These are phyloP conservation scores for Phrynocephalus guinanensis DNA, from an alignment of 2,797 vertebrate genomes.

Conservation along the genomic window DNA sequence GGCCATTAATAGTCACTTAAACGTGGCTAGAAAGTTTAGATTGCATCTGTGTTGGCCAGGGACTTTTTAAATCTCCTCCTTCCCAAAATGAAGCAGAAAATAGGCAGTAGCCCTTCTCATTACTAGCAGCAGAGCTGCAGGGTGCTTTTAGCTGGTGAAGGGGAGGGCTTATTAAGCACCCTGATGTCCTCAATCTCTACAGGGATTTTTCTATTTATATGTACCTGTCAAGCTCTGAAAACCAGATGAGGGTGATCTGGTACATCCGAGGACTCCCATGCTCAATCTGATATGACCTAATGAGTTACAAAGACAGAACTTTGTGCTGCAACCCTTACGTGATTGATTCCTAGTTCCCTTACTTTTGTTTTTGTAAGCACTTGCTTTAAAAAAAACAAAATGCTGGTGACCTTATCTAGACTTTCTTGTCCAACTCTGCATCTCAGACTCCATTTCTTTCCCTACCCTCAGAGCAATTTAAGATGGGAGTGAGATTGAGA, in stretches of 20 bases:
- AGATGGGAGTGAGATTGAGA: neutral
- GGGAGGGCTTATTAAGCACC: conserved; percentile 24
- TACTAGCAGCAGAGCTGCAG: neutral
- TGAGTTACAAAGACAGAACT: neutral
- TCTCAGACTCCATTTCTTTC: neutral
- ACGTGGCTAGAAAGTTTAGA: conserved; percentile 17
- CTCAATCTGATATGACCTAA: neutral
- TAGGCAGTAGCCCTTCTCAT: neutral
- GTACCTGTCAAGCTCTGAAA: conserved; percentile 23
- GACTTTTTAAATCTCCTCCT: too few species aligned
- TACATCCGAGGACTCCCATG: conserved; percentile 13
- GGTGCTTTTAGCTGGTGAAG: conserved; percentile 17
- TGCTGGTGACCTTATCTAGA: neutral
- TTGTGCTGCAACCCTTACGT: neutral
- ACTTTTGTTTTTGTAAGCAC: neutral
- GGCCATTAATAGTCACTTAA: neutral
- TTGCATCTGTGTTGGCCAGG: neutral
- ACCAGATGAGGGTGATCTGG: conserved; percentile 27
- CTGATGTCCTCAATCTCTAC: conserved; percentile 42
- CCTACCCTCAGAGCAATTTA: neutral
- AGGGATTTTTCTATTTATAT: conserved; percentile 57
- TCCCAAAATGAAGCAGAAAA: too few species aligned
- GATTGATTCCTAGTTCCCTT: neutral
- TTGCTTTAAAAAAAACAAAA: neutral
- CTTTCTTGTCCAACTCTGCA: neutral